These are phyloP conservation scores for Ephestia elutella DNA, from an alignment of 1,140 invertebrate genomes.

Conservation along the genomic window DNA sequence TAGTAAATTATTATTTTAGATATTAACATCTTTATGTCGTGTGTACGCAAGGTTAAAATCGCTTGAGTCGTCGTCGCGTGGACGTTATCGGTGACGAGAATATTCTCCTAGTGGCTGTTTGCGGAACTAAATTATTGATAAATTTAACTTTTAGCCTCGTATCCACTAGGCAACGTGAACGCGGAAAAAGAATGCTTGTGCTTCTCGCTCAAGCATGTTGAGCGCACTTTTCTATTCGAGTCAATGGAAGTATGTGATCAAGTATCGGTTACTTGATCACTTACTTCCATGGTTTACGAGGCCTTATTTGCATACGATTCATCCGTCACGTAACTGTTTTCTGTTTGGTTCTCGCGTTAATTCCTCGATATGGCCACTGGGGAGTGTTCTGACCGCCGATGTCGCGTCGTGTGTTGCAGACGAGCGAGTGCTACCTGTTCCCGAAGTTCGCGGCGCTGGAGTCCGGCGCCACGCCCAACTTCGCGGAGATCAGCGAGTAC, in stretches of 20 bases:
- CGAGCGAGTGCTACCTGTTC: constrained; percentile 51
- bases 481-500: constrained; percentile 45
- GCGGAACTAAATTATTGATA: neutral
- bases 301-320: too few species aligned
- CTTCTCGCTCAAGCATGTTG: too few species aligned
- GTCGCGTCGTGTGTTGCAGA: constrained; percentile 41
- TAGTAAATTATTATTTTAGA: too few species aligned
- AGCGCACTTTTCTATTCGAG: too few species aligned
- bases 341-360: neutral
- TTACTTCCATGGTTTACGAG: too few species aligned
- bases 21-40: neutral
- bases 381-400: neutral
- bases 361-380: neutral
- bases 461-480: constrained; percentile 51
- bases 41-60: neutral
- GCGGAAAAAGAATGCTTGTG: too few species aligned
- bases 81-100: neutral
- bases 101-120: neutral
- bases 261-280: too few species aligned
- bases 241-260: too few species aligned
- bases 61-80: neutral
- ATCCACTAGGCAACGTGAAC: too few species aligned
- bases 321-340: too few species aligned
- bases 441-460: constrained; percentile 54
- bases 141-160: too few species aligned